Evolutionary conservation across 2,113 vertebrate species (phyloP), one percentile per base, ranked within the genome.

Genomic region (Oxyruncus cristatus): DNA sequence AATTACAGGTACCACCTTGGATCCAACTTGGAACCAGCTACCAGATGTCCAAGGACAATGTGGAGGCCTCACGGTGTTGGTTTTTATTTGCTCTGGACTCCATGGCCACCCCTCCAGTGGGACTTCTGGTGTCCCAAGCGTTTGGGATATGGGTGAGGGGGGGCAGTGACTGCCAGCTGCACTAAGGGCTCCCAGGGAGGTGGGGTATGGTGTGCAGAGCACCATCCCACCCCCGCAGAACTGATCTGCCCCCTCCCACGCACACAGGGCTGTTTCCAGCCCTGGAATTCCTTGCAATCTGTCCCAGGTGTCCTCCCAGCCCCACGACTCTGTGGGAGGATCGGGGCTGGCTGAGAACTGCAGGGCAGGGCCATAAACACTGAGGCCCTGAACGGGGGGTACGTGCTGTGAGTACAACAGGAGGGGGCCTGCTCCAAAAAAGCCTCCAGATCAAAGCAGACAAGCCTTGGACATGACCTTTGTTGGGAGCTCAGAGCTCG

Each of bases 381-480:
- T 30, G 17, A 1, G 39, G 15, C 55, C 46, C n/a, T 35, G 66
- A 11, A 6, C 1, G 2, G 15, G 5, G 12, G 11, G 14, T 8
- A 14, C 0, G 0, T 24, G 44, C 39, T 47, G 28, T 3, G 21
- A 27, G 46, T 18, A 37, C 20, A 73, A 53, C 24, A 8, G 33
- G 24, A n/a, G 0, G 0, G 12, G 21, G 23, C 16, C 41, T 49
- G 2, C 68, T 62, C 49, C 44, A 21, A 19, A 44, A 52, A 35
- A 55, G 8, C 47, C 30, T 33, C 23, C 2, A 2, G 71, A 74
- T 80, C 39, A 73, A 39, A 91, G 53, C 81, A 52, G 81, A 46
- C 46, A 20, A 85, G 37, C 28, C 84, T 62, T 14, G 23, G 24
- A 46, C n/a, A 68, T 92, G 95, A 79, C 94, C 95, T 94, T 94